Conservation (phyloP, 2,113 vertebrate species). For the Aplodontia rufa region DNA sequence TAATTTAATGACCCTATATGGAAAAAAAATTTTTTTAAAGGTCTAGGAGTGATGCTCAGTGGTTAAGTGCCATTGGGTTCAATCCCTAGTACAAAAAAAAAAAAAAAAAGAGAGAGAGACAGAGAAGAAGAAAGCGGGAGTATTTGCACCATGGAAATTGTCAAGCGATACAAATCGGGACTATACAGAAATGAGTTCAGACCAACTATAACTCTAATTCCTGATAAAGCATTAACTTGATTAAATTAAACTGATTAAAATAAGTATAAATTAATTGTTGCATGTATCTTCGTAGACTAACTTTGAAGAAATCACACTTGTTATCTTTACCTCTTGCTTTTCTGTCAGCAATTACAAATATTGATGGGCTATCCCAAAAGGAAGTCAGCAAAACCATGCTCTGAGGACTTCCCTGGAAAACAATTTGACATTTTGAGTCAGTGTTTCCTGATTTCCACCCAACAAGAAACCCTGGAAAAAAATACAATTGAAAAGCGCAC, state of each 20-base stretch:
- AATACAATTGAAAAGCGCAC: not conserved
- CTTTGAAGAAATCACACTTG: not conserved
- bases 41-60: too few species aligned
- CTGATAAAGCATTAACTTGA: not conserved
- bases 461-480: slow-evolving; percentile 13
- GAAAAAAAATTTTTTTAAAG: too few species aligned
- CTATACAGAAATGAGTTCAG: not conserved
- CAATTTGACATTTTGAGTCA: slow-evolving; percentile 3
- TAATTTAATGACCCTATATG: too few species aligned
- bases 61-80: too few species aligned
- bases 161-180: not conserved
- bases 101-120: too few species aligned
- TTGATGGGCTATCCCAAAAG: not conserved
- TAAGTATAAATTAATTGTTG: not conserved
- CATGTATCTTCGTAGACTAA: not conserved
- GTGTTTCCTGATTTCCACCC: not conserved
- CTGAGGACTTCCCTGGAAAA: slow-evolving; percentile 16
- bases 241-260: not conserved
- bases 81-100: too few species aligned
- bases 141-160: slow-evolving; percentile 15
- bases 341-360: not conserved
- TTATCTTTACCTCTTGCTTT: not conserved
- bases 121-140: too few species aligned
- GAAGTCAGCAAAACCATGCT: not conserved
- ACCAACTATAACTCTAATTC: not conserved